Percentiles rank a stretch among this genome's conserved stretches.
Evolutionary conservation across 1,140 invertebrate genomes (phyloP).

Genomic region (Drosophila fuyamai): DNA sequence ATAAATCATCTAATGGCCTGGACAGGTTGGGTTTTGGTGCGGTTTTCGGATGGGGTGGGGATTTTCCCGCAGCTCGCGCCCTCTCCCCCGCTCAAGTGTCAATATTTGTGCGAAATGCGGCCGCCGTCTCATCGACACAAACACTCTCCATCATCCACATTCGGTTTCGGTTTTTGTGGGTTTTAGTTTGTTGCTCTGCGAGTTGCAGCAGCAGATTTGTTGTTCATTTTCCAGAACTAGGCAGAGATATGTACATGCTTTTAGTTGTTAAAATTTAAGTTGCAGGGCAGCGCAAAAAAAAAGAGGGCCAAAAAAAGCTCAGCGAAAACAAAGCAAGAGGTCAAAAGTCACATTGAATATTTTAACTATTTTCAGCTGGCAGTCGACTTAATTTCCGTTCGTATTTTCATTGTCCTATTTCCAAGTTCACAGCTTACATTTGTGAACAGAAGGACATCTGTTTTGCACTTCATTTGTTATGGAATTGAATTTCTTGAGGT

Average conservation of each 20-base stretch:
- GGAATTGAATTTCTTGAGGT: constrained; percentile 68
- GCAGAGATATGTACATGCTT: constrained; percentile 23
- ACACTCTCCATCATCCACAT: constrained; percentile 68
- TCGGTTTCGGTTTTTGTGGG: constrained; percentile 51
- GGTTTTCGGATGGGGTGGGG: neutral
- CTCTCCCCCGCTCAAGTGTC: constrained; percentile 64
- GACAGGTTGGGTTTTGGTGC: constrained; percentile 51
- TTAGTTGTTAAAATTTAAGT: constrained; percentile 81
- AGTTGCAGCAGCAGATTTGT: constrained; percentile 38
- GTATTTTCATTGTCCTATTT: constrained; percentile 34
- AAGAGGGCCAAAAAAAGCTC: constrained; percentile 1
- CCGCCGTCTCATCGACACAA: constrained; percentile 73
- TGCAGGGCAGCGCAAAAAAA: constrained; percentile 14
- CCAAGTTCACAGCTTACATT: constrained; percentile 22
- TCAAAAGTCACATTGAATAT: constrained; percentile 48
- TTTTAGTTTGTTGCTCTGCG: constrained; percentile 40
- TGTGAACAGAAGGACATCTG: constrained; percentile 64
- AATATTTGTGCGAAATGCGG: constrained; percentile 82
- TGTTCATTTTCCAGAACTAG: constrained; percentile 33
- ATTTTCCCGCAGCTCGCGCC: constrained; percentile 1
- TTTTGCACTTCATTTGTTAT: constrained; percentile 79
- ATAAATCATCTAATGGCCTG: constrained; percentile 79
- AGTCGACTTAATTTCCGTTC: constrained; percentile 72
- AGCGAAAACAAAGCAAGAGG: constrained; percentile 11
- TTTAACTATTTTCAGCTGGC: constrained; percentile 30